Conservation (phyloP, 2,888 invertebrate genomes). For the Sphaeridia pumilis region DNA sequence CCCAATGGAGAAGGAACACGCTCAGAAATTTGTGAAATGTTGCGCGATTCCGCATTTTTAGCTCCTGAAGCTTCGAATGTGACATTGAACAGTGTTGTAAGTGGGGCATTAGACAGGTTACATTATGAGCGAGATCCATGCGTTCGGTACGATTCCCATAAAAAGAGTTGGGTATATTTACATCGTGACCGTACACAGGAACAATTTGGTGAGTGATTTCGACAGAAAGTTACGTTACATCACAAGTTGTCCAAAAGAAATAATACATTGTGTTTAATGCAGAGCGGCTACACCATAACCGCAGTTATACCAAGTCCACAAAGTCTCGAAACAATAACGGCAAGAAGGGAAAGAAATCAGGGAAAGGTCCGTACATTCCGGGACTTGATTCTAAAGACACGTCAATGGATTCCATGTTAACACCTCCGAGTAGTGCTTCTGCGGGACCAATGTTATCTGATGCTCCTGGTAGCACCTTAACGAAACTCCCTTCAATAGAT, state of each 20-base stretch:
- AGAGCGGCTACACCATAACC: slow-evolving; percentile 35
- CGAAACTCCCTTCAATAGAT: slow-evolving; percentile 14
- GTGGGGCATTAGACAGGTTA: slow-evolving; percentile 78
- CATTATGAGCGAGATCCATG: slow-evolving; percentile 85
- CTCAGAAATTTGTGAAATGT: slow-evolving; percentile 76
- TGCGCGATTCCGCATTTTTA: slow-evolving; percentile 61
- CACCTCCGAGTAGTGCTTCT: no score
- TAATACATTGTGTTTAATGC: not conserved
- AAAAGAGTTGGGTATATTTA: slow-evolving; percentile 91
- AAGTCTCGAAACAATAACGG: slow-evolving; percentile 32
- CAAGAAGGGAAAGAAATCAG: no score
- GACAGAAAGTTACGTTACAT: no score
- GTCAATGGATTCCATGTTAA: no score
- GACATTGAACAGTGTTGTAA: slow-evolving; percentile 68
- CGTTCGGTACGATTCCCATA: slow-evolving; percentile 80
- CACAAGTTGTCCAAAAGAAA: not conserved
- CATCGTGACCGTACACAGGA: slow-evolving; percentile 58
- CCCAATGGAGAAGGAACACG: slow-evolving; percentile 91
- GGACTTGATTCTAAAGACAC: not conserved
- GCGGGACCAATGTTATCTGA: no score
- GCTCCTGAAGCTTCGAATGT: slow-evolving; percentile 46
- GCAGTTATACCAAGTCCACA: slow-evolving; percentile 36
- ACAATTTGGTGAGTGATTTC: slow-evolving; percentile 48
- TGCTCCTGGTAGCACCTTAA: no score
- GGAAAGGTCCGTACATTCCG: not conserved